phyloP scores from a whole-genome alignment of 2,113 vertebrate species.

The Pygathrix nemaeus region DNA sequence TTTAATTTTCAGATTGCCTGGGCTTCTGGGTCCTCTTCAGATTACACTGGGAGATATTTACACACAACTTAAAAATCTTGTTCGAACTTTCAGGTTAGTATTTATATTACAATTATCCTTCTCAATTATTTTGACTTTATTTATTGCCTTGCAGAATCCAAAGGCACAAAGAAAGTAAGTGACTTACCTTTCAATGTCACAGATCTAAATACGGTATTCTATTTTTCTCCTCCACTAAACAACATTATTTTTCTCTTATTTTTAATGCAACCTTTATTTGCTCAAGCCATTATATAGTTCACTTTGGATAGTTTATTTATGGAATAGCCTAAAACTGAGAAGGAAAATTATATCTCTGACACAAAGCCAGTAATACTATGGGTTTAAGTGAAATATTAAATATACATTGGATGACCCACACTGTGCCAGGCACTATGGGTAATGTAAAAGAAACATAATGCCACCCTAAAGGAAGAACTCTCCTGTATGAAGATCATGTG shows the following conservation, averaged over 20 bases:
- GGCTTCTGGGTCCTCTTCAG: slow-evolving; percentile 88
- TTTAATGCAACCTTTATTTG: neutral
- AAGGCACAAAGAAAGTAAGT: neutral
- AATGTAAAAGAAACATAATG: neutral
- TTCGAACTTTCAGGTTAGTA: slow-evolving; percentile 94
- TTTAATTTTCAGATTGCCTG: slow-evolving; percentile 87
- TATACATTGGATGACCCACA: neutral
- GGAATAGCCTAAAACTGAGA: neutral
- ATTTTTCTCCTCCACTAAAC: neutral
- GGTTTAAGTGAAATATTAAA: neutral
- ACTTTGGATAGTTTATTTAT: slow-evolving; percentile 35
- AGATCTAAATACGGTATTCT: neutral
- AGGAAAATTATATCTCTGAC: neutral
- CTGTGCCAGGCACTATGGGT: neutral
- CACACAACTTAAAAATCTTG: slow-evolving; percentile 90
- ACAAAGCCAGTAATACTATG: neutral
- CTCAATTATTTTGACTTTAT: slow-evolving; percentile 31
- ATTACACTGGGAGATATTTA: slow-evolving; percentile 90
- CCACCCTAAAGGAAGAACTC: neutral
- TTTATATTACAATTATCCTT: neutral
- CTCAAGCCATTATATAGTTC: neutral
- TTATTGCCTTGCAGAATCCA: neutral
- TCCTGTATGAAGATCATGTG: neutral
- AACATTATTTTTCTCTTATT: neutral
- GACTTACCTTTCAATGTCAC: neutral